These are phyloP conservation scores for Drosophila anceps DNA, from an alignment of 2,888 invertebrate genomes.

Conservation along the genomic window DNA sequence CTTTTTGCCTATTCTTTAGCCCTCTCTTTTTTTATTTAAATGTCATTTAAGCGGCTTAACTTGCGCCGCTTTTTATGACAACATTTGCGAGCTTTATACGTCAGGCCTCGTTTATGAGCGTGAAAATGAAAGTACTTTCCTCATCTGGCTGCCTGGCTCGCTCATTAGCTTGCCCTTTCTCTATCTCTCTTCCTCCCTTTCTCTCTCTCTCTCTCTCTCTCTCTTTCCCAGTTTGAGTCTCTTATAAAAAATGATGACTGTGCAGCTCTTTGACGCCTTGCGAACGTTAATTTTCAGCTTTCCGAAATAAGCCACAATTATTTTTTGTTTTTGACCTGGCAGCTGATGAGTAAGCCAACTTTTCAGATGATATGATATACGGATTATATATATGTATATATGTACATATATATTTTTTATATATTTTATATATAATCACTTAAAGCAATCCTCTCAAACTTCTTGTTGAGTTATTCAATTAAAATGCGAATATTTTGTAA, in stretches of 20 bases:
- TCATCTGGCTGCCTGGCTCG: conserved; percentile 41
- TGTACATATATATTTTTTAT: neutral
- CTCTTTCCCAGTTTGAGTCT: neutral
- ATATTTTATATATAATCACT: neutral
- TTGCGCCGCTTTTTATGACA: conserved; percentile 66
- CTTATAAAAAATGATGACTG: conserved; percentile 54
- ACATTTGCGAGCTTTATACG: conserved; percentile 60
- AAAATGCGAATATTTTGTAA: neutral
- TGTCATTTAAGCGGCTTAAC: conserved; percentile 79
- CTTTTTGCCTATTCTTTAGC: conserved; percentile 59
- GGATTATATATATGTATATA: neutral
- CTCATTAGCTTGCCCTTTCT: conserved; percentile 22
- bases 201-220: neutral
- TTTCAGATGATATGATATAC: conserved; percentile 10
- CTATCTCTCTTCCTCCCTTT: neutral
- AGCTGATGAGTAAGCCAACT: conserved; percentile 52
- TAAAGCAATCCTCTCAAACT: neutral
- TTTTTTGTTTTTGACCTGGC: conserved; percentile 29
- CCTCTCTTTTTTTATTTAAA: conserved; percentile 69
- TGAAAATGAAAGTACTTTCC: conserved; percentile 79
- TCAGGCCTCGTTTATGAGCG: conserved; percentile 66
- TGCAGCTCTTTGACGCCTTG: conserved; percentile 58
- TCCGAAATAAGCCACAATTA: conserved; percentile 69
- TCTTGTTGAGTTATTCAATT: conserved; percentile 7
- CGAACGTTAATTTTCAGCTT: conserved; percentile 58